Percentiles rank a stretch among this genome's conserved stretches.
These are phyloP conservation scores for Plectropomus leopardus DNA, from an alignment of 2,113 vertebrate genomes.

Conservation along the genomic window DNA sequence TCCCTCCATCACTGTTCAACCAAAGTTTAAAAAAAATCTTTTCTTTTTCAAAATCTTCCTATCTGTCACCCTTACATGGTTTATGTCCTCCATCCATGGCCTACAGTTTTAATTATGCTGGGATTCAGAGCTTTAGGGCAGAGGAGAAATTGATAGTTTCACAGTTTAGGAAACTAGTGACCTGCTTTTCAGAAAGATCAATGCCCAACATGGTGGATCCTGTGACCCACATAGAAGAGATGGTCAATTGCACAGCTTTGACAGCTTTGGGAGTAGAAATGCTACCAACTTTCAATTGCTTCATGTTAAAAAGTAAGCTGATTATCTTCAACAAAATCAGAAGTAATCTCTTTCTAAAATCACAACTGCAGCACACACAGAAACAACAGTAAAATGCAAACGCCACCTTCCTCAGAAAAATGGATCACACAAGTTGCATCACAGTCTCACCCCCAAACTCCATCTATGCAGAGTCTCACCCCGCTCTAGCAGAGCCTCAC, in stretches of 20 bases:
- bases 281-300: neutral
- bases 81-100: neutral
- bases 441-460: neutral
- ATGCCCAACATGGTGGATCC: slow-evolving; percentile 59
- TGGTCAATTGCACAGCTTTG: slow-evolving; percentile 27
- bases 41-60: neutral
- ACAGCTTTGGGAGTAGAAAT: slow-evolving; percentile 10
- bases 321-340: neutral
- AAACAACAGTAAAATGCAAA: slow-evolving; percentile 9
- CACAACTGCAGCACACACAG: neutral
- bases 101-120: slow-evolving; percentile 45
- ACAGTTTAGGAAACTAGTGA: slow-evolving; percentile 66
- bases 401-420: neutral
- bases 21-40: neutral
- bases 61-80: neutral
- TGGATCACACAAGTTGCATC: neutral
- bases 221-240: slow-evolving; percentile 72
- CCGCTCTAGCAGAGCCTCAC: slow-evolving; percentile 62
- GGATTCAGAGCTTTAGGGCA: slow-evolving; percentile 53
- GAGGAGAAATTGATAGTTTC: slow-evolving; percentile 54
- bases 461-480: slow-evolving; percentile 25
- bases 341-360: neutral
- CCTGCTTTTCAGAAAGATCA: slow-evolving; percentile 76
- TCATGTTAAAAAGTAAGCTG: neutral
- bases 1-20: neutral